phyloP scores from a whole-genome alignment of 1,140 invertebrate genomes.

The Papilio helenus region DNA sequence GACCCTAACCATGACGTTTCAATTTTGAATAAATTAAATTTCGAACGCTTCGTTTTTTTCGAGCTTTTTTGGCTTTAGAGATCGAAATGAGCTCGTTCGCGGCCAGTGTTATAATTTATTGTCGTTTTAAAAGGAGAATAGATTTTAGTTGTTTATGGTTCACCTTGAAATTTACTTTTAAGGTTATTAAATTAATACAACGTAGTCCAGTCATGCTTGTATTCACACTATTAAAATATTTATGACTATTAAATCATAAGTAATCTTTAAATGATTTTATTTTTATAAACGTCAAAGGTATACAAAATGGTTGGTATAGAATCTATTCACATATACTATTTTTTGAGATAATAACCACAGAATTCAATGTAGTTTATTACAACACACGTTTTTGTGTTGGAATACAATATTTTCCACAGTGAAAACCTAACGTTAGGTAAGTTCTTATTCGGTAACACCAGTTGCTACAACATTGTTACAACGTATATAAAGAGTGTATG shows the following conservation, averaged over 20 bases:
- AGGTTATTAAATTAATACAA: constrained; percentile 43
- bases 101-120: constrained; percentile 78
- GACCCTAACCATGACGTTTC: constrained; percentile 74
- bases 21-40: constrained; percentile 83
- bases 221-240: constrained; percentile 37
- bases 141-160: constrained; percentile 61
- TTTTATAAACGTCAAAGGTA: neutral
- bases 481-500: too few species aligned
- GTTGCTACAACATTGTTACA: too few species aligned
- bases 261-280: constrained; percentile 31
- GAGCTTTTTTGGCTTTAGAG: constrained; percentile 63
- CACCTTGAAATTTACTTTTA: constrained; percentile 49
- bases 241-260: constrained; percentile 35
- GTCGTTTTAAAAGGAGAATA: constrained; percentile 71
- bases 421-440: too few species aligned
- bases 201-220: constrained; percentile 33
- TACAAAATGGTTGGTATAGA: neutral
- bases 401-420: too few species aligned
- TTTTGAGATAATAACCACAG: neutral
- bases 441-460: too few species aligned
- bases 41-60: constrained; percentile 81
- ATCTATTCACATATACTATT: neutral
- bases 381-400: neutral
- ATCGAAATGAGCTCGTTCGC: constrained; percentile 68
- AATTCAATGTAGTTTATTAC: neutral